Conservation (phyloP, 2,797 vertebrate genomes). For the Lepilemur septentrionalis region DNA sequence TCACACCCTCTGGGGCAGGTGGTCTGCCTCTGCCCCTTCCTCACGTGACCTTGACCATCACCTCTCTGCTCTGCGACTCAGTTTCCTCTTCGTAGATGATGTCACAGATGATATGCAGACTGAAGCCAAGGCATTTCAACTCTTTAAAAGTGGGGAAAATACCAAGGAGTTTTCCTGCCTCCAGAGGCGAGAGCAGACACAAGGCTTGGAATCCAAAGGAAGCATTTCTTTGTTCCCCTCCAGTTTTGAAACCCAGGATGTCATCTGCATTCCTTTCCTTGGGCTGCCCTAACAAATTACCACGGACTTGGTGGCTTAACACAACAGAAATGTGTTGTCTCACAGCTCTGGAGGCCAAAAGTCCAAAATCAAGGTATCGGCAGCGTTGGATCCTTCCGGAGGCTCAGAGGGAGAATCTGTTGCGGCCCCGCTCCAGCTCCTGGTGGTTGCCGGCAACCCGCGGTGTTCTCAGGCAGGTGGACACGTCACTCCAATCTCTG, state of each 20-base stretch:
- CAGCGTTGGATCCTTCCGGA: neutral
- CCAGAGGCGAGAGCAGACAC: neutral
- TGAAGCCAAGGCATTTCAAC: neutral
- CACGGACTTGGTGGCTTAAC: neutral
- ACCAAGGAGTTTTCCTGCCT: neutral
- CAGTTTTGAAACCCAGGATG: neutral
- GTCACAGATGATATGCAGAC: neutral
- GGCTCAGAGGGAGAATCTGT: neutral
- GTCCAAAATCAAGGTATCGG: neutral
- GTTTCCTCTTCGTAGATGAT: neutral
- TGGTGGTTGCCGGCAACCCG: rapidly evolving
- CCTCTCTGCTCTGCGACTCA: neutral
- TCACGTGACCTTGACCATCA: neutral
- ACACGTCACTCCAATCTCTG: neutral
- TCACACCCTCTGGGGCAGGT: neutral
- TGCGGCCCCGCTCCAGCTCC: neutral
- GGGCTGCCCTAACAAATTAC: neutral
- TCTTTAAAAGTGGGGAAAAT: neutral
- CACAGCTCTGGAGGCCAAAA: neutral
- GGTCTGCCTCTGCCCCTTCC: neutral
- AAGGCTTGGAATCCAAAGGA: neutral
- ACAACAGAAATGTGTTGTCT: neutral
- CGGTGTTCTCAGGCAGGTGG: rapidly evolving
- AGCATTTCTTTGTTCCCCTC: rapidly evolving
- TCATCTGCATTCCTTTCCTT: rapidly evolving